Evolutionary conservation across 2,888 invertebrate species (phyloP).

Genomic region (Xestia xanthographa): DNA sequence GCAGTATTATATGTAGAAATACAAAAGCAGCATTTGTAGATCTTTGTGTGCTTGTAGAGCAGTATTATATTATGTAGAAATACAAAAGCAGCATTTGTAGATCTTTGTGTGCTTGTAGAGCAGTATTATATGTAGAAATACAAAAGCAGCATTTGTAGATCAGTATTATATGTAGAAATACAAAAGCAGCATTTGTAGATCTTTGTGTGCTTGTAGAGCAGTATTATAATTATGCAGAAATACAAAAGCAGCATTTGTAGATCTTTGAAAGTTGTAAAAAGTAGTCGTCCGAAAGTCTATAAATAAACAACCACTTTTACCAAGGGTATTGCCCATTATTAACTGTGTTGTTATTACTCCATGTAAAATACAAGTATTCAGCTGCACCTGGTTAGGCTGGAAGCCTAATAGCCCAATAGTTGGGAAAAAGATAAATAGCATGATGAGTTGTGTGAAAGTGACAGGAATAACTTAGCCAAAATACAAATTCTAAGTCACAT

Average conservation of each 20-base stretch:
- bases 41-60: background rate
- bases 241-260: background rate
- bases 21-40: background rate
- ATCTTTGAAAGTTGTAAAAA: background rate
- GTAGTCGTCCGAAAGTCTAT: too few species aligned
- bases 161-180: background rate
- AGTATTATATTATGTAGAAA: background rate
- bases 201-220: background rate
- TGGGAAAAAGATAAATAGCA: background rate
- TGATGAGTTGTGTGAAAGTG: background rate
- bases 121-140: background rate
- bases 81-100: background rate
- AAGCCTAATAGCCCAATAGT: background rate
- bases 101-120: background rate
- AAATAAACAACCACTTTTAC: background rate
- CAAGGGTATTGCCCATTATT: background rate
- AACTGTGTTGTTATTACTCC: too few species aligned
- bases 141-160: background rate
- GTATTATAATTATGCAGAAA: too few species aligned
- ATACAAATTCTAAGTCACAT: background rate
- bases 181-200: background rate
- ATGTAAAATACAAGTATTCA: background rate
- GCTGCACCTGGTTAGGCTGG: background rate
- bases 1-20: background rate
- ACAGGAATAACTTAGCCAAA: background rate